A percentile compares a stretch with the other conserved stretches of the same genome.
These are phyloP conservation scores for Erannis defoliaria DNA, from an alignment of 2,888 invertebrate species.

Conservation along the genomic window DNA sequence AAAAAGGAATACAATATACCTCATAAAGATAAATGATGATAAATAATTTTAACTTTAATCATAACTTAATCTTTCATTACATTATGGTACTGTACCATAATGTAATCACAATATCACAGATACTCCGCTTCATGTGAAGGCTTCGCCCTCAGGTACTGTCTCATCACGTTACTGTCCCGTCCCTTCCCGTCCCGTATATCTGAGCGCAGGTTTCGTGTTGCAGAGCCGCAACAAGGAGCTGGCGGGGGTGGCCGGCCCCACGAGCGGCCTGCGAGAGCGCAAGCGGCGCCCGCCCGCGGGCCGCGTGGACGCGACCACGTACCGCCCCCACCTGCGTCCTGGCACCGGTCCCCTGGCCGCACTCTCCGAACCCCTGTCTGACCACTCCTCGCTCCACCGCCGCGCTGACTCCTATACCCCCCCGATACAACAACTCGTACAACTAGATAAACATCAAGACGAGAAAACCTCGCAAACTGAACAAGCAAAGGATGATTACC, in stretches of 20 bases:
- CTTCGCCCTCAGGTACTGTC: neutral
- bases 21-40: too few species aligned
- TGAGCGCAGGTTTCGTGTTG: slow-evolving; percentile 81
- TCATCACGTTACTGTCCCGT: slow-evolving; percentile 6
- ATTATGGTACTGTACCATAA: too few species aligned
- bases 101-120: too few species aligned
- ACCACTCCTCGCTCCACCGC: slow-evolving; percentile 68
- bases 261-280: slow-evolving; percentile 44
- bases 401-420: slow-evolving; percentile 68
- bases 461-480: slow-evolving; percentile 27
- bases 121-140: too few species aligned
- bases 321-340: slow-evolving; percentile 70
- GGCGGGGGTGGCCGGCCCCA: slow-evolving; percentile 52
- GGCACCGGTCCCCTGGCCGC: slow-evolving; percentile 62
- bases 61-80: too few species aligned
- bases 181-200: slow-evolving; percentile 48
- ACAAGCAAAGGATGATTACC: slow-evolving; percentile 5
- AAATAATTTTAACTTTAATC: too few species aligned
- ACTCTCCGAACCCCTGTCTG: slow-evolving; percentile 54
- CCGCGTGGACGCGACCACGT: slow-evolving; percentile 71
- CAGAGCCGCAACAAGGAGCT: slow-evolving; percentile 84
- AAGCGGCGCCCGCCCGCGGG: slow-evolving; percentile 54
- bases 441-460: slow-evolving; percentile 31
- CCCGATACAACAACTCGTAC: slow-evolving; percentile 58
- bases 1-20: too few species aligned